Evolutionary conservation across 2,797 vertebrate species (phyloP), one percentile per base, ranked within the genome.

Genomic region (Clarias laeviceps): DNA sequence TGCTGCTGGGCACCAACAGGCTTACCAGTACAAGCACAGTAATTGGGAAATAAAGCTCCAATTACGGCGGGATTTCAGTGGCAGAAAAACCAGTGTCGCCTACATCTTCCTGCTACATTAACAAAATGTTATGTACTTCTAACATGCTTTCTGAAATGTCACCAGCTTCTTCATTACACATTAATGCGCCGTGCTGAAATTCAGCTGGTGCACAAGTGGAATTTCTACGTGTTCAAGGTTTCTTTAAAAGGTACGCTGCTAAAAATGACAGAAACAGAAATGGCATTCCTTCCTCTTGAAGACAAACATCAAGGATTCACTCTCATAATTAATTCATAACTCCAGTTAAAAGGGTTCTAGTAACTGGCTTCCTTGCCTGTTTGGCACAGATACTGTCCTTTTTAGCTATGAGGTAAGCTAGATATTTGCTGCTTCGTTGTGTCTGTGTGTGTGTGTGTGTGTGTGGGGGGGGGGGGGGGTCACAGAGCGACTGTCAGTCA

Each of bases 321-420:
- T 92, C 93, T 95, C 94, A 94, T 95, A 94, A 94, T 93, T 93
- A 90, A 95, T 95, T 94, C 93, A 95, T 95, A 95, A 94, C 91
- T 94, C 91, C 90, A 92, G 93, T 93, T 95, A 94, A 94, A 90
- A 93, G 93, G 92, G 64, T 81, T 82, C 82, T 82, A 92, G 93
- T 94, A 94, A 93, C 93, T 92, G 92, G 91, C 91, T 92, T 91
- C 90, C 93, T 92, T 92, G 91, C 93, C 90, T 89, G 93, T 92
- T 92, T 93, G 93, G 93, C 90, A 92, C 91, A 94, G 91, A 91
- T 91, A 88, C 91, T 89, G 91, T 91, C 82, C 73, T 82, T 82
- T 94, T 94, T 94, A 80, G 92, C 94, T 93, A 90, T 91, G 91
- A 93, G 92, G 61, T 70, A 93, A 94, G 93, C 91, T 80, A 40